Evolutionary conservation across 2,888 invertebrate species (phyloP).

Genomic region (Sphaerolaimus hirsutus): DNA sequence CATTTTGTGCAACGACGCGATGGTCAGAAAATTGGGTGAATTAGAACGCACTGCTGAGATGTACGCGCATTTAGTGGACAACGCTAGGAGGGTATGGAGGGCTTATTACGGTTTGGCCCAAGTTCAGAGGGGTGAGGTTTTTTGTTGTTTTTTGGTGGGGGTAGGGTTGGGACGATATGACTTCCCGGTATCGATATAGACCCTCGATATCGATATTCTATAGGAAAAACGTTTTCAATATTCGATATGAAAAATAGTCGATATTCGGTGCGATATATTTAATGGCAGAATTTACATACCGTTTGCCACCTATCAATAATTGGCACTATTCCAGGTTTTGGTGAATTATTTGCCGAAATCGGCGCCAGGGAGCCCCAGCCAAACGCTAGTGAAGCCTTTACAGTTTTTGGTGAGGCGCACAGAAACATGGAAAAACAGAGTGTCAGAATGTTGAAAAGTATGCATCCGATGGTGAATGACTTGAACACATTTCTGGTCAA

Average conservation of each 20-base stretch:
- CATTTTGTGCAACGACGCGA: constrained; percentile 84
- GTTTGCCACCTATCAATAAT: no score
- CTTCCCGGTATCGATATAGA: no score
- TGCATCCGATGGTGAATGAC: constrained; percentile 54
- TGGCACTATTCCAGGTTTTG: constrained; percentile 41
- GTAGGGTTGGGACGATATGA: no score
- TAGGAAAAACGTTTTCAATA: no score
- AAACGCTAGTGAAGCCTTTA: constrained; percentile 76
- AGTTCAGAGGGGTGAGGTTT: constrained; percentile 42
- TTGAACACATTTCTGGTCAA: constrained; percentile 79
- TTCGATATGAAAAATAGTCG: no score
- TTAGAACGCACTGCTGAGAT: constrained; percentile 72
- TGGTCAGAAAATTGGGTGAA: constrained; percentile 71
- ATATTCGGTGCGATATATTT: neutral
- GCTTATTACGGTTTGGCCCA: constrained; percentile 47
- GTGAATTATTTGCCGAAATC: constrained; percentile 74
- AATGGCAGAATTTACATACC: neutral
- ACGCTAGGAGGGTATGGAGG: constrained; percentile 47
- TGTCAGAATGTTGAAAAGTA: constrained; percentile 7
- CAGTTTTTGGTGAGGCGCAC: constrained; percentile 77
- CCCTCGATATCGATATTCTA: no score
- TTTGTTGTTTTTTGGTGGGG: no score
- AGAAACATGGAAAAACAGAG: constrained; percentile 57
- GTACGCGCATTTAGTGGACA: constrained; percentile 63
- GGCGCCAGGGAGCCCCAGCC: constrained; percentile 87